Conservation (phyloP, 2,113 vertebrate species). For the Urocolius indicus region DNA sequence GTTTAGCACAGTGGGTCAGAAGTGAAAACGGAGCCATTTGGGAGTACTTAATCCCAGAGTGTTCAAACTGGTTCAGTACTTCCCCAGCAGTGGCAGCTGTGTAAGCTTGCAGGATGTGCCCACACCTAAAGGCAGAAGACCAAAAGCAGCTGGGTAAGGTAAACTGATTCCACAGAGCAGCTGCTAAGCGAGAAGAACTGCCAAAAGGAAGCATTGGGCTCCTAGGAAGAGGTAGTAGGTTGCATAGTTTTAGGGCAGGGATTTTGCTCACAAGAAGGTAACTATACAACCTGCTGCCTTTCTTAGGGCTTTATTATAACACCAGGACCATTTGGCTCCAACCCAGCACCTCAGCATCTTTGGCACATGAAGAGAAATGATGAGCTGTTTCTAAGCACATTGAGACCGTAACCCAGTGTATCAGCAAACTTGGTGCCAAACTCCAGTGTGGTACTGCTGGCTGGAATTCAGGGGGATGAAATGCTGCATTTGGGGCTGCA, state of each 20-base stretch:
- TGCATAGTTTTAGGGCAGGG: conserved; percentile 88
- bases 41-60: not conserved
- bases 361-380: not conserved
- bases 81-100: not conserved
- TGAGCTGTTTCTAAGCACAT: not conserved
- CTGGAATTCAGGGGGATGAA: not conserved
- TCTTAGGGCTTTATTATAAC: conserved; percentile 82
- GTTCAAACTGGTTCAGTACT: not conserved
- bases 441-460: not conserved
- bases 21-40: not conserved
- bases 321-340: conserved; percentile 48
- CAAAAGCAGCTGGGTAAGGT: conserved; percentile 30
- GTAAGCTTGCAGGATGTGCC: not conserved
- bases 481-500: not conserved
- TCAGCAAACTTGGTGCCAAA: not conserved
- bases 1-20: not conserved
- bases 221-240: conserved; percentile 89
- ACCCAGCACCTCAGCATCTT: conserved; percentile 39
- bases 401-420: not conserved
- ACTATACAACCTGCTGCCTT: conserved; percentile 89
- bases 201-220: conserved; percentile 72
- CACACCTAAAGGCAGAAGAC: conserved; percentile 28
- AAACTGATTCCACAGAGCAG: conserved; percentile 38
- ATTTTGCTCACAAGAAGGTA: conserved; percentile 87
- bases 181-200: conserved; percentile 67